A percentile compares a stretch with the other conserved stretches of the same genome.
Conservation (phyloP, 37 sponge, comb jelly and placozoan genomes). For the Eunapius fragilis region DNA sequence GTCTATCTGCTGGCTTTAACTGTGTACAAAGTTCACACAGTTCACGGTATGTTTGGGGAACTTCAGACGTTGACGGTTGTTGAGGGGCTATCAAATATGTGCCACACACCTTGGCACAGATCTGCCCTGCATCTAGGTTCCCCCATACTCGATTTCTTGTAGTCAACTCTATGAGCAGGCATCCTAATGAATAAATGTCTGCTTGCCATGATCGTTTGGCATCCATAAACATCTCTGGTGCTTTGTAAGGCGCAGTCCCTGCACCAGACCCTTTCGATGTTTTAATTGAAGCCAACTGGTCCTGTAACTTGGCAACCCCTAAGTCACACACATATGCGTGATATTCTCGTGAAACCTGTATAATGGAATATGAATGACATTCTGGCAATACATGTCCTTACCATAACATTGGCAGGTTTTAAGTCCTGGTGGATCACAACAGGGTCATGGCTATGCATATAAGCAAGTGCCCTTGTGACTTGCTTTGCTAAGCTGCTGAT, state of each 20-base stretch:
- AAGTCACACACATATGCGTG: constrained; percentile 41
- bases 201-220: background rate
- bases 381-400: background rate
- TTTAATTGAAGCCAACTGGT: background rate
- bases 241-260: constrained; percentile 43
- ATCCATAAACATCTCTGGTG: constrained; percentile 39
- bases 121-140: constrained; percentile 1
- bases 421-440: constrained; percentile 52
- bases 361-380: background rate
- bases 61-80: background rate
- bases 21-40: too few species aligned
- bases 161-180: constrained; percentile 24
- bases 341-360: constrained; percentile 13
- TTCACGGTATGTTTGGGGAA: background rate
- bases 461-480: constrained; percentile 31
- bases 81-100: constrained; percentile 11
- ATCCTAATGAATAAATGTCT: constrained; percentile 29
- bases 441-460: constrained; percentile 46
- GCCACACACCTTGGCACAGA: constrained; percentile 17
- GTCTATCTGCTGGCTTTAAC: background rate
- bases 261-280: constrained; percentile 13
- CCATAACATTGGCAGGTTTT: constrained; percentile 54
- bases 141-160: constrained; percentile 16
- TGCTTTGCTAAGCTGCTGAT: background rate
- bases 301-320: constrained; percentile 32